A percentile compares a stretch with the other conserved stretches of the same genome.
Evolutionary conservation across 2,797 vertebrate species (phyloP).

Genomic region (Falco cherrug): DNA sequence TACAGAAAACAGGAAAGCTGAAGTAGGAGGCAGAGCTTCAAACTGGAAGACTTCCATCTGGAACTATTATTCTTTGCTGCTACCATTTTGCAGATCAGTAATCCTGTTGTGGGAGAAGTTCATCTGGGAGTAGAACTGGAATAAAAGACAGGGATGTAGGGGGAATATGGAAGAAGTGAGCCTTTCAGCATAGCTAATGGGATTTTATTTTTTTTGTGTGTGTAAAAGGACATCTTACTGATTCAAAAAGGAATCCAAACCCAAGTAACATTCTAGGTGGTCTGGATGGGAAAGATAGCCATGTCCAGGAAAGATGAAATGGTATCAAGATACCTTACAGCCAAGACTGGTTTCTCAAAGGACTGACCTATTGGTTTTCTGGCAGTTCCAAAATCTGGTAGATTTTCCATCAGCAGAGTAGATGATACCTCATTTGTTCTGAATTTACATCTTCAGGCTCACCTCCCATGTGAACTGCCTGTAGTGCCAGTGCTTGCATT

Average conservation of each 20-base stretch:
- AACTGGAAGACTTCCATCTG: background rate
- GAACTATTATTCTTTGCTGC: background rate
- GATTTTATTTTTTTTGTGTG: background rate
- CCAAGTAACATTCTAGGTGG: background rate
- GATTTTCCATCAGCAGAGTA: background rate
- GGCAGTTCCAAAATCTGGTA: background rate
- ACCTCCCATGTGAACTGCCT: background rate
- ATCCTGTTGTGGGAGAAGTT: background rate
- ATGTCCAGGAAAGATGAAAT: background rate
- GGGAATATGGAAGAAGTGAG: background rate
- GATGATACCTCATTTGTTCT: background rate
- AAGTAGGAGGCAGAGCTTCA: background rate
- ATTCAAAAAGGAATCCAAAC: background rate
- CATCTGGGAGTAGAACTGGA: background rate
- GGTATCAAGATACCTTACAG: background rate
- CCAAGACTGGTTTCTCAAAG: background rate
- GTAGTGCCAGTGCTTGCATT: background rate
- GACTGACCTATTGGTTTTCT: background rate
- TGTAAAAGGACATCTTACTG: background rate
- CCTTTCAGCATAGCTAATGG: background rate
- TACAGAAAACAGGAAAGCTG: background rate
- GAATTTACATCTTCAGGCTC: background rate
- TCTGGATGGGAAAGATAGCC: background rate
- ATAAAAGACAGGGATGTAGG: background rate
- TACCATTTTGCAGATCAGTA: background rate